These are phyloP conservation scores for Bombycilla garrulus DNA, from an alignment of 2,113 vertebrate species.

Conservation along the genomic window DNA sequence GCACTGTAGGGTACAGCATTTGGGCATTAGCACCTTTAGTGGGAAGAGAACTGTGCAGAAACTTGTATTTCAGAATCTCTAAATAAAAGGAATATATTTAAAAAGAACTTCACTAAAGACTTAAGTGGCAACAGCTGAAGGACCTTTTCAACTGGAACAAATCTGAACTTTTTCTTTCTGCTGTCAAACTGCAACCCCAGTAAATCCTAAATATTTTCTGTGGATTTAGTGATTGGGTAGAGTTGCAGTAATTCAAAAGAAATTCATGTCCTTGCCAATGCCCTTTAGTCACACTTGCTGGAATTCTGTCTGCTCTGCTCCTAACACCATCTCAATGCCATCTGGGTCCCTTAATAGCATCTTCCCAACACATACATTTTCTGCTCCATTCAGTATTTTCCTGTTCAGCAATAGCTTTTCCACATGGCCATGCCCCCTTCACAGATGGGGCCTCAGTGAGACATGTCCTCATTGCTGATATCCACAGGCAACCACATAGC, in stretches of 20 bases:
- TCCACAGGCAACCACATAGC: not conserved
- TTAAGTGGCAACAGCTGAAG: conserved; percentile 38
- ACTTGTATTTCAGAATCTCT: not conserved
- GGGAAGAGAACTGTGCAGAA: not conserved
- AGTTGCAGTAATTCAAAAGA: conserved; percentile 53
- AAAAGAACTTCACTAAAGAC: not conserved
- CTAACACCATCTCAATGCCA: conserved; percentile 25
- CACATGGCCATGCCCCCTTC: not conserved
- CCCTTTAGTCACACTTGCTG: conserved; percentile 60
- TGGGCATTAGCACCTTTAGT: not conserved
- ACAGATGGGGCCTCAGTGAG: not conserved
- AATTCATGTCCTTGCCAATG: conserved; percentile 52
- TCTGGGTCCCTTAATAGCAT: conserved; percentile 33
- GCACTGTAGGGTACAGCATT: not conserved
- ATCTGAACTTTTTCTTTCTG: conserved; percentile 41
- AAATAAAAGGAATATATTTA: not conserved
- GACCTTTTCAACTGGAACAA: conserved; percentile 59
- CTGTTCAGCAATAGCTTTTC: conserved; percentile 10
- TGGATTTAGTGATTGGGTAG: conserved; percentile 55
- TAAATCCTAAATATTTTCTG: conserved; percentile 61
- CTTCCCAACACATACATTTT: conserved; percentile 27
- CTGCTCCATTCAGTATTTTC: conserved; percentile 21
- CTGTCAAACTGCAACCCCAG: conserved; percentile 38
- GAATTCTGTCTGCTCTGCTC: conserved; percentile 37
- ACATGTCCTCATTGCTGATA: not conserved